phyloP scores from a whole-genome alignment of 2,888 invertebrate species.

The Melanostoma mellinum region DNA sequence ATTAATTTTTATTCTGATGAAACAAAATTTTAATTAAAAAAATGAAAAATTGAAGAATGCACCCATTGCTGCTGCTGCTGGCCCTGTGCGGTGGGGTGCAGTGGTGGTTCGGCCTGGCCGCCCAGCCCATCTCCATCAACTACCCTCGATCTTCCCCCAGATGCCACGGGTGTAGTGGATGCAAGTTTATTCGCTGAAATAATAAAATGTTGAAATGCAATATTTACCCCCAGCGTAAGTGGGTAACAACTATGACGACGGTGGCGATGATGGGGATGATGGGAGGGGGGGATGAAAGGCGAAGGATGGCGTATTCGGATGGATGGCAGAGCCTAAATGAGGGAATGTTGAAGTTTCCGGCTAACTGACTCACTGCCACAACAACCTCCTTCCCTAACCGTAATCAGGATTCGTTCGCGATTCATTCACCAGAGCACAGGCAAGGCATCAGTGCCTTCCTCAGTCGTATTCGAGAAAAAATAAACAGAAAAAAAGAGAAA shows the following conservation, averaged over 20 bases:
- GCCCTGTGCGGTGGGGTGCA: background rate
- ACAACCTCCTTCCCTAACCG: conserved; percentile 41
- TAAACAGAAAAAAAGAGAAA: conserved; percentile 47
- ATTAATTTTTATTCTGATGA: conserved; percentile 71
- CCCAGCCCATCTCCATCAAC: conserved; percentile 7
- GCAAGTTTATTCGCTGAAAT: conserved; percentile 67
- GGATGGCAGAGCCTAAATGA: conserved; percentile 59
- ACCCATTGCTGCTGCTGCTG: conserved; percentile 30
- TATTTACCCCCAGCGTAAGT: conserved; percentile 67
- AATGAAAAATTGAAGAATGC: conserved; percentile 72
- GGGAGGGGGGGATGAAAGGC: background rate
- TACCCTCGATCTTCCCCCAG: background rate
- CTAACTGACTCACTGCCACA: conserved; percentile 72
- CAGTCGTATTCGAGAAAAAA: conserved; percentile 19
- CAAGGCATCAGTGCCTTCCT: conserved; percentile 22
- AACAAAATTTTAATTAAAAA: conserved; percentile 72
- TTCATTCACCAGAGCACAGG: conserved; percentile 12
- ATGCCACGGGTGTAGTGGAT: background rate
- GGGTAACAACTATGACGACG: conserved; percentile 62
- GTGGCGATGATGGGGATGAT: conserved; percentile 11
- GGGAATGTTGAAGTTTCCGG: conserved; percentile 67
- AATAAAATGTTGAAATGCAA: conserved; percentile 67
- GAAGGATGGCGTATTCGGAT: background rate
- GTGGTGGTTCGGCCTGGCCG: background rate
- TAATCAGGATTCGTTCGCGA: conserved; percentile 18